Conservation (phyloP, 1,140 invertebrate species). For the Diabrotica undecimpunctata region DNA sequence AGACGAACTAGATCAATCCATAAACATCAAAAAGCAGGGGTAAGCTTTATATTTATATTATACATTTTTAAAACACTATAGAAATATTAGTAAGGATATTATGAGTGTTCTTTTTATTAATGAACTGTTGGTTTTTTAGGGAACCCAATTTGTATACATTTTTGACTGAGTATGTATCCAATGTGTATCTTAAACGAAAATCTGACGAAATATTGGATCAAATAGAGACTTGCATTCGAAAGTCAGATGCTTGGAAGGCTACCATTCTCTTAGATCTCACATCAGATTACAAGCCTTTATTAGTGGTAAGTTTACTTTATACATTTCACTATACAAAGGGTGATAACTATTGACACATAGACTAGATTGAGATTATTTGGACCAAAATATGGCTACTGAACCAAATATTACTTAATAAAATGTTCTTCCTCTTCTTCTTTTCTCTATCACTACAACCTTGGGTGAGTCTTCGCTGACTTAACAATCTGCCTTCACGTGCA, state of each 20-base stretch:
- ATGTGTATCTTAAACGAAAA: constrained; percentile 62
- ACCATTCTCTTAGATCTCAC: constrained; percentile 65
- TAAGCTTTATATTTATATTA: neutral
- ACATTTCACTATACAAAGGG: no score
- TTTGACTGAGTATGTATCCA: constrained; percentile 71
- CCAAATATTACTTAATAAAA: no score
- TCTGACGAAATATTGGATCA: constrained; percentile 57
- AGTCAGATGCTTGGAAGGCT: constrained; percentile 69
- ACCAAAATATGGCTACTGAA: no score
- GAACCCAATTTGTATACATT: constrained; percentile 70
- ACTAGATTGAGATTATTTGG: no score
- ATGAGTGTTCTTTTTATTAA: no score
- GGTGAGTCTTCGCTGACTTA: no score
- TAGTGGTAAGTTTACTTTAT: constrained; percentile 55
- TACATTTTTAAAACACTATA: no score
- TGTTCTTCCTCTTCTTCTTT: no score
- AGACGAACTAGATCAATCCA: constrained; percentile 69
- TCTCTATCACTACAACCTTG: no score
- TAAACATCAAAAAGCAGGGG: constrained; percentile 53
- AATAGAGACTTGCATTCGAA: constrained; percentile 67
- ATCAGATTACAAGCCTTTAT: constrained; percentile 62
- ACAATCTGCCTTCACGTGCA: no score
- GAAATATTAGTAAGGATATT: no score
- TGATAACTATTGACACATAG: no score
- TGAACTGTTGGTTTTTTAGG: constrained; percentile 44